Evolutionary conservation across 2,888 invertebrate genomes (phyloP).

Genomic region (Drosophila quinaria): DNA sequence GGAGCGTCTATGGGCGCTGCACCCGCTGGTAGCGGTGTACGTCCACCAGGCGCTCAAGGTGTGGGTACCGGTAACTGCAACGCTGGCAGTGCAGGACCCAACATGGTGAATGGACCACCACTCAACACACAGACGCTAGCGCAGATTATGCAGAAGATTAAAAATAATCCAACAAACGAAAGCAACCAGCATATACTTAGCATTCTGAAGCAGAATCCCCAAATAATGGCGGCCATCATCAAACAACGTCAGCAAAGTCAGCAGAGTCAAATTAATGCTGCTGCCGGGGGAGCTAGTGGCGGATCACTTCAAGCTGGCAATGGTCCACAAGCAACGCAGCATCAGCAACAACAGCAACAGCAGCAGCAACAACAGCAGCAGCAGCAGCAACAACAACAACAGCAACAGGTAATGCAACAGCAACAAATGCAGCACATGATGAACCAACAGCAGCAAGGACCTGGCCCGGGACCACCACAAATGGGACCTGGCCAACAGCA

Average conservation of each 20-base stretch:
- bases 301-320: conserved; percentile 75
- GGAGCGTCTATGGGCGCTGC: conserved; percentile 69
- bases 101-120: conserved; percentile 80
- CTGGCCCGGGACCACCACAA: conserved; percentile 84
- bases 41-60: conserved; percentile 86
- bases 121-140: conserved; percentile 89
- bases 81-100: conserved; percentile 68
- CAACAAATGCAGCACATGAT: conserved; percentile 87
- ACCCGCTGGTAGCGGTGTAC: conserved; percentile 74
- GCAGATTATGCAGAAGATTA: conserved; percentile 95
- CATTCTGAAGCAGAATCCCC: conserved; percentile 97
- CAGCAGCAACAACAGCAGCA: conserved; percentile 71
- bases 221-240: conserved; percentile 97
- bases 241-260: conserved; percentile 93
- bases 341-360: conserved; percentile 70
- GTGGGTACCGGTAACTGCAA: conserved; percentile 48
- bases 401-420: conserved; percentile 87
- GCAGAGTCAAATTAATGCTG: conserved; percentile 85
- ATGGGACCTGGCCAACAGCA: conserved; percentile 77
- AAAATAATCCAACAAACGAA: conserved; percentile 95
- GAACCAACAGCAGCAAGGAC: conserved; percentile 82
- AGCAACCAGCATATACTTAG: conserved; percentile 96
- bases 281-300: conserved; percentile 66
- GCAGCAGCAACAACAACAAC: conserved; percentile 87
- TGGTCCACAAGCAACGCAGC: conserved; percentile 79